Percentiles rank a stretch among this genome's conserved stretches.
Conservation (phyloP, 2,113 vertebrate genomes). For the Indri indri region DNA sequence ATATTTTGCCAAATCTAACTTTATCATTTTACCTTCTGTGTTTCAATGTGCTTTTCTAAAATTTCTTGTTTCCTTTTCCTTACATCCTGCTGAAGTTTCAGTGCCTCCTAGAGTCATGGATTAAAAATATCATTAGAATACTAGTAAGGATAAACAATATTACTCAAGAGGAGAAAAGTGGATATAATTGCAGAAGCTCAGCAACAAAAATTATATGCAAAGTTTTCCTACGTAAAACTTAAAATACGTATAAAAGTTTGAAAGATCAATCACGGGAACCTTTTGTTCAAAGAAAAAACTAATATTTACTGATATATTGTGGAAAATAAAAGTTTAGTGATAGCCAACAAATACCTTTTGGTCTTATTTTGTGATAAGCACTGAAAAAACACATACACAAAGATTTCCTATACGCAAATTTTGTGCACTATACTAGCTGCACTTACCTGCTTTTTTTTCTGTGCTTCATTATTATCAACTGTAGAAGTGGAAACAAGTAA, state of each 20-base stretch:
- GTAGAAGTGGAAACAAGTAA: slow-evolving; percentile 83
- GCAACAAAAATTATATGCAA: slow-evolving; percentile 36
- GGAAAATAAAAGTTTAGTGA: background rate
- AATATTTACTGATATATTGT: background rate
- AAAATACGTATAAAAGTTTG: background rate
- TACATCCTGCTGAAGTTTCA: slow-evolving; percentile 96
- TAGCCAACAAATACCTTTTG: background rate
- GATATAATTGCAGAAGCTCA: background rate
- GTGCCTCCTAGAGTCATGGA: slow-evolving; percentile 88
- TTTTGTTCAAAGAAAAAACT: background rate
- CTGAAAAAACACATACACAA: background rate
- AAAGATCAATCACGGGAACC: background rate
- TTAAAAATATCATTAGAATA: slow-evolving; percentile 63
- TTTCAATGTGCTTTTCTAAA: slow-evolving; percentile 98
- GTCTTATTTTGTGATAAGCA: background rate
- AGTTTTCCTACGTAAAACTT: background rate
- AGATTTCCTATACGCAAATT: background rate
- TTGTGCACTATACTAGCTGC: slow-evolving; percentile 14
- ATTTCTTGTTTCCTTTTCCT: slow-evolving; percentile 99
- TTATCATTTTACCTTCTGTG: slow-evolving; percentile 92
- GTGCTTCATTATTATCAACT: slow-evolving; percentile 90
- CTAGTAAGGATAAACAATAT: background rate
- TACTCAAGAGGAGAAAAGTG: slow-evolving; percentile 4
- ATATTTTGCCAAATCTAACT: background rate
- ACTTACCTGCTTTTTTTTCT: slow-evolving; percentile 96